These are phyloP conservation scores for Lamellibrachia satsuma DNA, from an alignment of 2,888 invertebrate genomes.

Conservation along the genomic window DNA sequence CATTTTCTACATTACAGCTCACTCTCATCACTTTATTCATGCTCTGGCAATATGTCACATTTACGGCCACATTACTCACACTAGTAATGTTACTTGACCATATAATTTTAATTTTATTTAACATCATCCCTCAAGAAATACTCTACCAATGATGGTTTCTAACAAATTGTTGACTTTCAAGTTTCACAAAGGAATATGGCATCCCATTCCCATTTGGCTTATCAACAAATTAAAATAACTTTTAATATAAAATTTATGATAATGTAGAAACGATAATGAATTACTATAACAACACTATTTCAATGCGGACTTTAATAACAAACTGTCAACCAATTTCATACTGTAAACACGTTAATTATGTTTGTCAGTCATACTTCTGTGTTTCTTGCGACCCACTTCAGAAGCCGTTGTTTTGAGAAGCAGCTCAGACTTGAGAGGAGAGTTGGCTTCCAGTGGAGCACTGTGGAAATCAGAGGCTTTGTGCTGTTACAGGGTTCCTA, in stretches of 20 bases:
- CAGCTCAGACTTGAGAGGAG: conserved; percentile 54
- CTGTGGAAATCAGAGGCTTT: conserved; percentile 20
- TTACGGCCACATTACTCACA: neutral
- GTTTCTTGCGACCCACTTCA: conserved; percentile 26
- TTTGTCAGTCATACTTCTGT: neutral
- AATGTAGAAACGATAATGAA: too few relatives aligned
- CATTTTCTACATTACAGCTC: neutral
- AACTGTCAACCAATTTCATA: neutral
- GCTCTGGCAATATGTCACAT: neutral
- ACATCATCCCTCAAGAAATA: too few relatives aligned
- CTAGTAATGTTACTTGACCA: too few relatives aligned
- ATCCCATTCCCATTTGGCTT: too few relatives aligned
- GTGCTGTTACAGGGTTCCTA: neutral
- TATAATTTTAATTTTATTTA: too few relatives aligned
- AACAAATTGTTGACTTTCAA: too few relatives aligned
- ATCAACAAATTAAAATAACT: too few relatives aligned
- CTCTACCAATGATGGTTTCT: too few relatives aligned
- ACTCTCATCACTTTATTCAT: neutral
- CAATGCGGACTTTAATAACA: neutral
- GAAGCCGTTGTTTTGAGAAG: conserved; percentile 44
- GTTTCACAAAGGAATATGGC: too few relatives aligned
- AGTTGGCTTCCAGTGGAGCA: conserved; percentile 49
- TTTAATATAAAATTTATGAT: too few relatives aligned
- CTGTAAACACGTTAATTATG: neutral
- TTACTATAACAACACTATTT: too few relatives aligned